Conservation (phyloP, 2,888 invertebrate species). For the Stenotaenia linearis region DNA sequence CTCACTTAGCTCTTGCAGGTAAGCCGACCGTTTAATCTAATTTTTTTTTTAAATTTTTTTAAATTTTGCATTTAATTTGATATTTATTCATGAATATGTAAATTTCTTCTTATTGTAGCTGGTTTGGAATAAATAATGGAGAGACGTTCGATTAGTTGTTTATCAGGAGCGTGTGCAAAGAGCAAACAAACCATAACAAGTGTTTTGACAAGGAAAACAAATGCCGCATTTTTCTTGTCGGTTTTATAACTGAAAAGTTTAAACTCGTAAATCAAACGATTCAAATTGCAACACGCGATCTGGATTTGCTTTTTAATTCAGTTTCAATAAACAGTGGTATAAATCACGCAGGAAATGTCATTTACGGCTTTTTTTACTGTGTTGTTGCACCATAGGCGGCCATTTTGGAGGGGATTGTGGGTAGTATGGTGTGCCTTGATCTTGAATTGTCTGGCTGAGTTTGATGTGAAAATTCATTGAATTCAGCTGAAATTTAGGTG, state of each 20-base stretch:
- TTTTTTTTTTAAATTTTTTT: neutral
- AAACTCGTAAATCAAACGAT: neutral
- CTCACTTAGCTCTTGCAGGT: slow-evolving; percentile 89
- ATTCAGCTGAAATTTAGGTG: too few relatives aligned
- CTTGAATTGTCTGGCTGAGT: too few relatives aligned
- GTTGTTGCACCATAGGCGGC: too few relatives aligned
- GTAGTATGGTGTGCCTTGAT: too few relatives aligned
- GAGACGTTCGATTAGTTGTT: neutral
- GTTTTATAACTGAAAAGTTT: neutral
- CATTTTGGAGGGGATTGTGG: too few relatives aligned
- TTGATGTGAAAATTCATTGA: too few relatives aligned
- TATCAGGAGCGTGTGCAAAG: neutral
- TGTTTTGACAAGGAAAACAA: neutral
- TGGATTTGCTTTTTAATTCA: neutral
- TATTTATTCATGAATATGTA: neutral
- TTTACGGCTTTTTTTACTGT: neutral
- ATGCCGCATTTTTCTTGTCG: neutral
- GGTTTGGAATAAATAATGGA: neutral
- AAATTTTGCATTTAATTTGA: neutral
- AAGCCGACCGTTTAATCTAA: slow-evolving; percentile 43
- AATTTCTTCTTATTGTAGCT: neutral
- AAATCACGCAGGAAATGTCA: neutral
- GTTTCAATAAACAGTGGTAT: neutral
- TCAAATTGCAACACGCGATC: neutral
- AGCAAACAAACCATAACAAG: neutral